Conservation (phyloP, 2,113 vertebrate genomes). For the Scatophagus argus region DNA sequence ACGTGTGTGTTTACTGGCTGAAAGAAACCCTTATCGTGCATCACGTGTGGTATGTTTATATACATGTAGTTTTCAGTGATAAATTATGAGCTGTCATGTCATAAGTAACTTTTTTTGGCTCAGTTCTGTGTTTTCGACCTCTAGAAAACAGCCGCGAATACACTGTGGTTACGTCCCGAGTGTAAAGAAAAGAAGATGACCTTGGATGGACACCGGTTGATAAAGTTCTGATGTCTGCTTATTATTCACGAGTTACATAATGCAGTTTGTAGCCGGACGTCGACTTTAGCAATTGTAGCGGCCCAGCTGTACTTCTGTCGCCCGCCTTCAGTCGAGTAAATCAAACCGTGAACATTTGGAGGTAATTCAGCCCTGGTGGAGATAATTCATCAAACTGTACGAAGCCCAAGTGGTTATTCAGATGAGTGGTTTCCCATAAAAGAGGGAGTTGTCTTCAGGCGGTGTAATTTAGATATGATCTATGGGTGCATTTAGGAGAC, state of each 20-base stretch:
- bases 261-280: not conserved
- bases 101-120: not conserved
- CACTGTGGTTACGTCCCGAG: not conserved
- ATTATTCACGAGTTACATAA: not conserved
- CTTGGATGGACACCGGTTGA: not conserved
- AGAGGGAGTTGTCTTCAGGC: conserved; percentile 30
- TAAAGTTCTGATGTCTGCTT: not conserved
- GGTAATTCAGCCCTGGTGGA: conserved; percentile 16
- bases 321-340: conserved; percentile 18
- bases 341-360: conserved; percentile 32
- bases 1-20: not conserved
- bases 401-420: conserved; percentile 30
- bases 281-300: not conserved
- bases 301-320: conserved; percentile 40
- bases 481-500: conserved; percentile 33
- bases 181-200: not conserved
- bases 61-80: not conserved
- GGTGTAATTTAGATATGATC: conserved; percentile 45
- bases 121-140: not conserved
- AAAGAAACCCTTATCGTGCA: too few relatives aligned
- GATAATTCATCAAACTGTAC: conserved; percentile 51
- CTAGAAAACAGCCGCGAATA: not conserved
- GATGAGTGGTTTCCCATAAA: conserved; percentile 42
- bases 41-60: too few relatives aligned
- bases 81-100: not conserved